phyloP scores from a whole-genome alignment of 1,140 invertebrate genomes.

The Araneus ventricosus region DNA sequence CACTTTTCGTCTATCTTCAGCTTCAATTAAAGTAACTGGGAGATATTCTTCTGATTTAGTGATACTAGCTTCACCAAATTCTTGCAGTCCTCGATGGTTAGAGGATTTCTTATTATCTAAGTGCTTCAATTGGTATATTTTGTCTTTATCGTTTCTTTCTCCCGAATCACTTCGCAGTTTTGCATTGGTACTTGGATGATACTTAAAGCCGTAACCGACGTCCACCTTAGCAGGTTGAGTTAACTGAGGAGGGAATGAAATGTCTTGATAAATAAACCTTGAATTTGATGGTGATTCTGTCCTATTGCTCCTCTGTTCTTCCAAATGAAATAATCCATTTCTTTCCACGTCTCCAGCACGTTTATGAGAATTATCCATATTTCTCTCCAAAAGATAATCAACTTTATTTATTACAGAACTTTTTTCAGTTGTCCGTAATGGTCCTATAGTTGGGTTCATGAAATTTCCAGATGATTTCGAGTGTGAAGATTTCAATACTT shows the following conservation, averaged over 20 bases:
- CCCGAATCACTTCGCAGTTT: not conserved
- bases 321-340: not conserved
- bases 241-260: not conserved
- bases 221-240: not conserved
- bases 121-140: too few species aligned
- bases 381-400: not conserved
- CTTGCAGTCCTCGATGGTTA: not conserved
- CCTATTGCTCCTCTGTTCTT: not conserved
- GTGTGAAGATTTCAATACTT: not conserved
- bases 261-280: not conserved
- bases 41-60: not conserved
- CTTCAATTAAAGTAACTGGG: not conserved
- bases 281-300: not conserved
- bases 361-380: not conserved
- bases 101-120: not conserved
- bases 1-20: slow-evolving; percentile 43
- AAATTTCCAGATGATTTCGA: not conserved
- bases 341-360: not conserved
- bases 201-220: not conserved
- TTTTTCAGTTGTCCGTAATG: not conserved
- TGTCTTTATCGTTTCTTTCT: not conserved
- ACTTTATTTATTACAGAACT: not conserved
- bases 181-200: not conserved
- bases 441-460: not conserved
- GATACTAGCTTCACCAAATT: not conserved